Conservation (phyloP, 2,113 vertebrate genomes). For the Tragelaphus imberbis region DNA sequence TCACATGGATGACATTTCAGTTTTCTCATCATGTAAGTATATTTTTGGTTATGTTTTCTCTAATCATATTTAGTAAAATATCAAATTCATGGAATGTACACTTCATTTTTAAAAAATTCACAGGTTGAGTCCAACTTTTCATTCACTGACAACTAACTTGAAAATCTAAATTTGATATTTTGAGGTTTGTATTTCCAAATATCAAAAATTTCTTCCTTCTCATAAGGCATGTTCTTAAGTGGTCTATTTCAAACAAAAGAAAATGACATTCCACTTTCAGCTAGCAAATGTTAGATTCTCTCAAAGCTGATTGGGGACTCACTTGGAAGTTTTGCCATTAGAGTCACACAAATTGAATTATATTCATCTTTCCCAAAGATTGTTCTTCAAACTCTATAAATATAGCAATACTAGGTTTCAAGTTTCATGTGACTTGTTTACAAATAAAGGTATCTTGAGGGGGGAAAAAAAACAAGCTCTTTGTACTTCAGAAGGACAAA, state of each 20-base stretch:
- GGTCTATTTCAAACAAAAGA: constrained; percentile 46
- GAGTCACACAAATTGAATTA: constrained; percentile 24
- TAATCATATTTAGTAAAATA: constrained; percentile 32
- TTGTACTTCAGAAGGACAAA: constrained; percentile 21
- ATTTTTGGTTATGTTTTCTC: constrained; percentile 48
- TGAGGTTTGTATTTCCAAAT: not conserved
- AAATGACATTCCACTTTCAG: not conserved
- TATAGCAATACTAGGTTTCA: not conserved
- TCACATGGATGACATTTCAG: not conserved
- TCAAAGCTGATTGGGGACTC: not conserved
- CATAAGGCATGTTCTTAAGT: not conserved
- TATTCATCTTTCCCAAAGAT: not conserved
- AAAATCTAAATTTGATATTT: constrained; percentile 22
- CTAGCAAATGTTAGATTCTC: constrained; percentile 31
- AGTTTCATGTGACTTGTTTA: constrained; percentile 32
- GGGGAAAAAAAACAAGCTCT: not conserved
- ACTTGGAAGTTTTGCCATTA: constrained; percentile 11
- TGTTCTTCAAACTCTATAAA: constrained; percentile 54
- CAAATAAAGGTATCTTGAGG: constrained; percentile 51
- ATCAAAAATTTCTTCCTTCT: not conserved
- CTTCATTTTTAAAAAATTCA: not conserved
- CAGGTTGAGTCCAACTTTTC: not conserved
- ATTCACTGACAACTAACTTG: not conserved
- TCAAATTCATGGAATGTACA: constrained; percentile 1
- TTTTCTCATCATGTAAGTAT: not conserved